Evolutionary conservation across 2,113 vertebrate genomes (phyloP).

Genomic region (Melozone crissalis): DNA sequence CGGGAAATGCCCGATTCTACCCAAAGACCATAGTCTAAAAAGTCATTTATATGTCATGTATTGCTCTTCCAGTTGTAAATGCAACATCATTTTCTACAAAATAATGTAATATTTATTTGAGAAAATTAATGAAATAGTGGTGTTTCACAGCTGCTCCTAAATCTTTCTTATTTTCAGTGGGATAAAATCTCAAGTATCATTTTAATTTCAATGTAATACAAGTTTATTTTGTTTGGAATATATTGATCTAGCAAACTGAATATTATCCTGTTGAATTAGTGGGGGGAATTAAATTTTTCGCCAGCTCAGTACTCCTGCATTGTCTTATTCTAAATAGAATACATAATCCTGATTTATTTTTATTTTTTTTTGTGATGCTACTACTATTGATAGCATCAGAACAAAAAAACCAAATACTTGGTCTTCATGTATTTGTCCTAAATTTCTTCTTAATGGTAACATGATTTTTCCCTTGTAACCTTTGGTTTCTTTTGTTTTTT

Average conservation of each 20-base stretch:
- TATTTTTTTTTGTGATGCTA: background rate
- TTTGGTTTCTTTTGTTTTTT: background rate
- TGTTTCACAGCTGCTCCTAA: background rate
- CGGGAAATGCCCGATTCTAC: background rate
- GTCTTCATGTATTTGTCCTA: background rate
- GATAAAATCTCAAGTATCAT: background rate
- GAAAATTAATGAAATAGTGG: background rate
- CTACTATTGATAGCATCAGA: background rate
- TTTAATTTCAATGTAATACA: background rate
- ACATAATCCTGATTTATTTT: background rate
- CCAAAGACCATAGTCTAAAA: background rate
- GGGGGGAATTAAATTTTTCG: background rate
- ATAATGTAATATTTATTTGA: background rate
- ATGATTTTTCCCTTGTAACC: background rate
- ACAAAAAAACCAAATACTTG: conserved; percentile 2
- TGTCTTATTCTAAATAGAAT: background rate
- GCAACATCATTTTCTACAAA: background rate
- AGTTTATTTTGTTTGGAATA: background rate
- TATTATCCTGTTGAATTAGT: background rate
- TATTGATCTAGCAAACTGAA: background rate
- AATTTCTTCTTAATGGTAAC: background rate
- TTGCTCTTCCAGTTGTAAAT: background rate
- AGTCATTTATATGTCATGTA: background rate
- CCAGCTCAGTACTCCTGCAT: background rate
- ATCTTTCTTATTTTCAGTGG: background rate